Base-by-base conservation (phyloP, 2,888 invertebrate species). In the Thecocarcelia acutangulata region DNA sequence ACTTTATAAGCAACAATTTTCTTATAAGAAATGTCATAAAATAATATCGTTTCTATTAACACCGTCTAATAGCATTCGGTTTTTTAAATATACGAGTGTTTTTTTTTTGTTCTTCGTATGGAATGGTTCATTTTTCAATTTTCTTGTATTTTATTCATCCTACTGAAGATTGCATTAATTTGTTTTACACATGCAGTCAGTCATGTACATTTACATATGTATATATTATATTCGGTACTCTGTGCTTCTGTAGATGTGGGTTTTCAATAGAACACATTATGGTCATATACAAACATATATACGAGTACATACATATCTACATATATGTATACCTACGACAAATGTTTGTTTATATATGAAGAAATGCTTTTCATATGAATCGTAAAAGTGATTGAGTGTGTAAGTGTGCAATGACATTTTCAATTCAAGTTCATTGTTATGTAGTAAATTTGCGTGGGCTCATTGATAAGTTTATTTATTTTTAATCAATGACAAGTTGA, bases 401-500 rank as follows among this genome's bases (percentile, higher is more conserved):
- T 74, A 46, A 58, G 37, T 59, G 63, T 50, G 72, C 50, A 75
- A 59, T 59, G 75, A 59, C 75, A 80, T 80, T 73, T 75, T 42
- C 42, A 64, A 66, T 70, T 59, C 80, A 80, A 80, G 80, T 80
- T 80, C 75, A 80, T 80, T 80, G 64, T 70, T 76, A 66, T 76
- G 21, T 42, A 68, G 42, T 33, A 50, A 58, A 44, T 54, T 58
- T 66, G 58, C 72, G 78, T 78, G 72, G 58, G 72, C 6, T 72
- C 28, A 78, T 78, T 78, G 58, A 78, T 70, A 72, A 78, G 42
- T 64, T 56, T 28, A 33, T 3, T 8, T 33, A 24, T 5, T 40
- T 28, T 24, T 8, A n/a, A 9, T 72, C 17, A 50, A 21, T 48
- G 15, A 15, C 19, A 9, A 54, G 42, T 21, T 19, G 15, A 4